Evolutionary conservation across 2,888 invertebrate species (phyloP), one percentile per base, ranked within the genome.

Genomic region (Drepana falcataria): DNA sequence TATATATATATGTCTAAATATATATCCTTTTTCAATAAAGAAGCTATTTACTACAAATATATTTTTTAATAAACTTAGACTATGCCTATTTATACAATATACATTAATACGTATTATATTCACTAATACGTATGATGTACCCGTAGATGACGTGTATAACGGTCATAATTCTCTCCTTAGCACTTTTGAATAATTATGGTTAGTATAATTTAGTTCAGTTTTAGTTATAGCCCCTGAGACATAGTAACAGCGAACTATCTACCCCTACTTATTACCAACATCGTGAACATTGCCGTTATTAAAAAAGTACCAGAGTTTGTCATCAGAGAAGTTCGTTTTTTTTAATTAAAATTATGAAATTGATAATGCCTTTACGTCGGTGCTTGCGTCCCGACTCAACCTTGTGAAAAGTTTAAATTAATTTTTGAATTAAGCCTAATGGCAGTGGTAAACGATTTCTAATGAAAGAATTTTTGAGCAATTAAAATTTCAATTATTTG

Each of bases 291-390:
- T 88, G 83, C 83, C 85, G 85, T 90, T 91, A 91, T 91, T 91
- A 91, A 91, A 91, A 91, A 91, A 91, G 88, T 91, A 87, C 80
- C 84, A 75, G 85, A 85, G 87, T 88, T 88, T 89, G 88, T 89
- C 91, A 90, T 88, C 88, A 86, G 83, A 78, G 81, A 85, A 87
- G 83, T 88, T 85, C 88, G 87, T 89, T 91, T 90, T 91, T 85
- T 91, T 91, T 86, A 91, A 91, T 91, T 91, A 91, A 91, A 91
- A 91, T 91, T 89, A 91, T 91, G 88, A 91, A 90, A 90, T 91
- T 91, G 91, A 91, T 91, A 91, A 90, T 88, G 88, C 89, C 84
- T 89, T 90, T 84, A 83, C 84, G 85, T 75, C 75, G 77, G 77
- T 76, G 81, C 77, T 79, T 83, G 85, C 80, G 82, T 80, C 83